Evolutionary conservation across 2,888 invertebrate genomes (phyloP).

Genomic region (Ellobium chinense): DNA sequence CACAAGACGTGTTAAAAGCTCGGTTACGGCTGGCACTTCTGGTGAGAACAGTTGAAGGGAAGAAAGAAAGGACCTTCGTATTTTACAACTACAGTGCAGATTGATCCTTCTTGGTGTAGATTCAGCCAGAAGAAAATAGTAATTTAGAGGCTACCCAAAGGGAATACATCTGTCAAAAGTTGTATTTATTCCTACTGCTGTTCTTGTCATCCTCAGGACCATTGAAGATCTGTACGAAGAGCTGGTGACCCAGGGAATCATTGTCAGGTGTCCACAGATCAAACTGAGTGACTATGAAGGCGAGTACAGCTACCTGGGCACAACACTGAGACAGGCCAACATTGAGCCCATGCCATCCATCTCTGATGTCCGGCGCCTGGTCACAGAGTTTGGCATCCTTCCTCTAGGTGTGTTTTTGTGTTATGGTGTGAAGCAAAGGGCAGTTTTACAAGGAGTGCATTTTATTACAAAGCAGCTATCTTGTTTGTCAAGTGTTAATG

Average conservation of each 20-base stretch:
- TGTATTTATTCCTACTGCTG: background rate
- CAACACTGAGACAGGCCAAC: slow-evolving; percentile 78
- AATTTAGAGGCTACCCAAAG: no score
- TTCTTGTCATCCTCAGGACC: slow-evolving; percentile 71
- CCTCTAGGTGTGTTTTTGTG: no score
- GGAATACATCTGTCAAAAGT: background rate
- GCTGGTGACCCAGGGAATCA: slow-evolving; percentile 92
- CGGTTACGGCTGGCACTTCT: no score
- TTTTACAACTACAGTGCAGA: no score
- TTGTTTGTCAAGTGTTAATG: no score
- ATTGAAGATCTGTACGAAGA: slow-evolving; percentile 91
- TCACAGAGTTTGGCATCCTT: slow-evolving; percentile 92
- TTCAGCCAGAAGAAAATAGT: no score
- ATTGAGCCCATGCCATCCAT: slow-evolving; percentile 83
- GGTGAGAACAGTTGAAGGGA: no score
- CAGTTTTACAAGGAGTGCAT: no score
- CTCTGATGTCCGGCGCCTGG: slow-evolving; percentile 91
- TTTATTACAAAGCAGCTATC: no score
- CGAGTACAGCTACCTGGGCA: slow-evolving; percentile 83
- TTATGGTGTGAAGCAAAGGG: no score
- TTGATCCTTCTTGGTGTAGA: background rate
- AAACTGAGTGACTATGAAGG: slow-evolving; percentile 88
- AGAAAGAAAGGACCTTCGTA: no score
- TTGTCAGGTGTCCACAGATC: slow-evolving; percentile 86
- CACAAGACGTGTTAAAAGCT: no score